These are phyloP conservation scores for Idaea biselata DNA, from an alignment of 2,888 invertebrate species.

Conservation along the genomic window DNA sequence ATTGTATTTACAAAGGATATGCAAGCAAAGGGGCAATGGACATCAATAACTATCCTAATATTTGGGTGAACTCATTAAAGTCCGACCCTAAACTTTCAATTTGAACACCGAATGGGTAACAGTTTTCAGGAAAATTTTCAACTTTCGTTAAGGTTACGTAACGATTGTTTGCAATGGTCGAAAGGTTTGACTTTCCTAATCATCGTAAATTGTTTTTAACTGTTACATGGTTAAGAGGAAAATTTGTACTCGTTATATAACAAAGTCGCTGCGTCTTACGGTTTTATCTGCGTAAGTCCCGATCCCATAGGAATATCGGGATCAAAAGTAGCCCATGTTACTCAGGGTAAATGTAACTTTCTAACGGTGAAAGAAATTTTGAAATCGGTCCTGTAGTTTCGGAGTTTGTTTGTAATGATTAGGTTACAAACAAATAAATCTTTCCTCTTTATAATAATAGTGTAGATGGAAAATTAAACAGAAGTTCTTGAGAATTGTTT, in stretches of 20 bases:
- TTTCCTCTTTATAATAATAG: too few relatives aligned
- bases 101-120: neutral
- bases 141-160: neutral
- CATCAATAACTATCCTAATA: neutral
- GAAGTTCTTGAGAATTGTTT: too few relatives aligned
- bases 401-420: too few relatives aligned
- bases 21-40: neutral
- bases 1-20: conserved; percentile 1
- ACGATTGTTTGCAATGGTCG: conserved; percentile 1
- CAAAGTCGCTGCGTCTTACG: too few relatives aligned
- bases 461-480: too few relatives aligned
- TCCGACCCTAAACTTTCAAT: conserved; percentile 1
- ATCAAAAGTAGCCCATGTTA: too few relatives aligned
- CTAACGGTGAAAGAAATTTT: too few relatives aligned
- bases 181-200: neutral
- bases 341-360: too few relatives aligned
- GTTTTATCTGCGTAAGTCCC: too few relatives aligned
- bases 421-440: too few relatives aligned
- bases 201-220: neutral
- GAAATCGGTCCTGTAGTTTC: too few relatives aligned
- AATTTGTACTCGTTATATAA: neutral
- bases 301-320: too few relatives aligned
- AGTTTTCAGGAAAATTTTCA: neutral
- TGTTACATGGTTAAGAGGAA: neutral
- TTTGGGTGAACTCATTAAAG: neutral